phyloP scores from a whole-genome alignment of 2,888 invertebrate genomes.

The Gortyna flavago region DNA sequence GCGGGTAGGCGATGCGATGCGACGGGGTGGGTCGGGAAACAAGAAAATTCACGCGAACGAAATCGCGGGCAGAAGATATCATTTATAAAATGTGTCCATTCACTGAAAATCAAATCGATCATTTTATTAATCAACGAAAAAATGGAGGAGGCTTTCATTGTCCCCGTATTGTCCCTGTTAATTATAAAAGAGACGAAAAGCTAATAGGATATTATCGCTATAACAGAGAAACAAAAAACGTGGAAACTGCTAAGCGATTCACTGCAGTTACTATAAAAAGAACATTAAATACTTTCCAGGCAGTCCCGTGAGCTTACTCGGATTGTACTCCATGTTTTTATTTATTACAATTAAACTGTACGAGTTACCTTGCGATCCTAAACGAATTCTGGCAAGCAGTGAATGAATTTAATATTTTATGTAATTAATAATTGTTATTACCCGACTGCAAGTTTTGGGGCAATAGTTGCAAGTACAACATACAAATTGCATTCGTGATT shows the following conservation, averaged over 20 bases:
- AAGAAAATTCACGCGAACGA: too few species aligned
- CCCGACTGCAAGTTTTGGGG: too few species aligned
- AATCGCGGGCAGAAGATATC: too few species aligned
- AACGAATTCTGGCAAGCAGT: background rate
- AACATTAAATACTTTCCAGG: conserved; percentile 20
- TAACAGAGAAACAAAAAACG: conserved; percentile 8
- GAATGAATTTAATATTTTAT: too few species aligned
- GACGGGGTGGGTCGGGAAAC: too few species aligned
- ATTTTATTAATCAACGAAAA: background rate
- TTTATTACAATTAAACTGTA: background rate
- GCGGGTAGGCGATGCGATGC: too few species aligned
- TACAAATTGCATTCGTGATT: too few species aligned
- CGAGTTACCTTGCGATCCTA: background rate
- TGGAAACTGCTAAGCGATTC: conserved; percentile 1
- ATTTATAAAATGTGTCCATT: background rate
- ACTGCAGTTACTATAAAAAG: conserved; percentile 20
- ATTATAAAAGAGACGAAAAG: conserved; percentile 5
- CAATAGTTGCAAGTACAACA: too few species aligned
- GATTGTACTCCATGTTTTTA: background rate
- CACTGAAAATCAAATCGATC: background rate
- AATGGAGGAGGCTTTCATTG: background rate
- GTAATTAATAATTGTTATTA: too few species aligned
- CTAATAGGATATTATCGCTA: background rate
- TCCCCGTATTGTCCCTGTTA: background rate
- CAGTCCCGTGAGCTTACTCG: background rate